A percentile compares a stretch with the other conserved stretches of the same genome.
These are phyloP conservation scores for Pantala flavescens DNA, from an alignment of 1,140 invertebrate species.

Conservation along the genomic window DNA sequence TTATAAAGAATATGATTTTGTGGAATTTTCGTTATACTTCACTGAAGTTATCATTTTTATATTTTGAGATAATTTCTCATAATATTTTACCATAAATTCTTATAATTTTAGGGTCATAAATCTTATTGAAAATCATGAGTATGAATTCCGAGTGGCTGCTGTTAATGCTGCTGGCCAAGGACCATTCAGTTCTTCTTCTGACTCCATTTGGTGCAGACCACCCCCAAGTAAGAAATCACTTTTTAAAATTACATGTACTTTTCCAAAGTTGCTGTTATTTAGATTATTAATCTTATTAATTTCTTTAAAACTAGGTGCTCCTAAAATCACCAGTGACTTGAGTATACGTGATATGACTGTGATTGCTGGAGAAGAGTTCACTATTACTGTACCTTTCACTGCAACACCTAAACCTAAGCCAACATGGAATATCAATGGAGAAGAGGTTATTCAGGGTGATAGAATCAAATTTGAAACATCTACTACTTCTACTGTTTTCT, in stretches of 20 bases:
- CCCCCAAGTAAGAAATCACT: slow-evolving; percentile 54
- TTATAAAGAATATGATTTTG: too few species aligned
- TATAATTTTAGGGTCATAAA: slow-evolving; percentile 55
- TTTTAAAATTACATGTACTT: neutral
- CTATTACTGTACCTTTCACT: slow-evolving; percentile 84
- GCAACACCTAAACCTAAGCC: slow-evolving; percentile 83
- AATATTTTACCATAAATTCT: too few species aligned
- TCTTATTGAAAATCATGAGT: slow-evolving; percentile 88
- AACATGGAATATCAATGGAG: slow-evolving; percentile 77
- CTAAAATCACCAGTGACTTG: slow-evolving; percentile 86
- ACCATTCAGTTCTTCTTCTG: slow-evolving; percentile 80
- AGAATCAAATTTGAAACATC: slow-evolving; percentile 80
- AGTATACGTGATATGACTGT: slow-evolving; percentile 90
- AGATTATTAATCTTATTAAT: slow-evolving; percentile 21
- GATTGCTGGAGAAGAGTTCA: slow-evolving; percentile 90
- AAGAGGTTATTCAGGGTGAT: slow-evolving; percentile 67
- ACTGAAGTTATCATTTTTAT: too few species aligned
- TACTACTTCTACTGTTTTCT: slow-evolving; percentile 68
- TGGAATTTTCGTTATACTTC: too few species aligned
- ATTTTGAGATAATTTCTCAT: too few species aligned
- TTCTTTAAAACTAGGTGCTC: slow-evolving; percentile 43
- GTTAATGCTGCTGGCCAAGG: slow-evolving; percentile 93
- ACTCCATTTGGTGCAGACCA: slow-evolving; percentile 76
- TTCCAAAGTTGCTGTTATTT: neutral
- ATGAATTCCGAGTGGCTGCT: slow-evolving; percentile 94